Evolutionary conservation across 2,888 invertebrate genomes (phyloP), one percentile per base, ranked within the genome.

Genomic region (Platypus cylindrus): DNA sequence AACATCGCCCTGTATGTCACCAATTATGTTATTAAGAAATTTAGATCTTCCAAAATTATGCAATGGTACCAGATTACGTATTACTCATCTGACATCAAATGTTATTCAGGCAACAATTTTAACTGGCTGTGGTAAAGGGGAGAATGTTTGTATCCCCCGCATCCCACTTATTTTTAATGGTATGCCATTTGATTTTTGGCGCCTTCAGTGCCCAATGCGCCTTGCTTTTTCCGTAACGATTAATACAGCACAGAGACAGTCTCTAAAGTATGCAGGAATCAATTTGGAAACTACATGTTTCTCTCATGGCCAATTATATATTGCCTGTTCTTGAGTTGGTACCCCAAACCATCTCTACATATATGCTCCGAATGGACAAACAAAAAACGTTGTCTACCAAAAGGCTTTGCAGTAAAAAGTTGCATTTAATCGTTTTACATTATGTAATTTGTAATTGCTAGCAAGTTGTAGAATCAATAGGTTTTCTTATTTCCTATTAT

Each of bases 11-110:
- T 38, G 41, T 29, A 41, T 38, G 33, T 15, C 29, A n/a, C 15
- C 30, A 17, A 30, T 44, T 9, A 43, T 44, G 13, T 17, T 42
- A n/a, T 17, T 44, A 15, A 26, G 38, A 20, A 40, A 38, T 34
- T 24, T 41, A 20, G 29, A 43, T 32, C 30, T 36, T 20, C 40
- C 43, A 22, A 28, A 30, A 32, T 36, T 37, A 15, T 46, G 39
- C 22, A 42, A 40, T 29, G 32, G 35, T 29, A 45, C 40, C 2
- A 25, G 37, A 23, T 30, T 41, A 11, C 14, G 9, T 14, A 15
- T 40, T n/a, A 33, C 24, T 22, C 17, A 33, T 28, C 15, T 32
- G 17, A 12, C 12, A 11, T 16, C 9, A 13, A 33, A 32, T 23
- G 2, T 33, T 12, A 20, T 36, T 30, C 17, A 13, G n/a, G 30